Evolutionary conservation across 2,797 vertebrate genomes (phyloP).

Genomic region (Muscicapa striata): DNA sequence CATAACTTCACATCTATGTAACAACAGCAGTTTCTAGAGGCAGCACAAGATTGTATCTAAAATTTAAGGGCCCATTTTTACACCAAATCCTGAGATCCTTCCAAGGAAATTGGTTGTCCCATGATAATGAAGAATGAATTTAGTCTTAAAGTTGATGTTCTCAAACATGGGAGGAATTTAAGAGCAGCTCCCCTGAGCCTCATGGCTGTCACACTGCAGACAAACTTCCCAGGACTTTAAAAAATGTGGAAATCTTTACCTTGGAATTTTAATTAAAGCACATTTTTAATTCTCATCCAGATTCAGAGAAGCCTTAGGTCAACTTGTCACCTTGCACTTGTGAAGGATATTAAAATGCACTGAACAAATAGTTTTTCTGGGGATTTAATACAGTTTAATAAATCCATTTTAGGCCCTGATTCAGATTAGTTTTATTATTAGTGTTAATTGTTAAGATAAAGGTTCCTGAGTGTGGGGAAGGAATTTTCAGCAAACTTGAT

Average conservation of each 20-base stretch:
- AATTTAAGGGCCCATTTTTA: not conserved
- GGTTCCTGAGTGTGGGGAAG: not conserved
- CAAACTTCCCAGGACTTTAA: not conserved
- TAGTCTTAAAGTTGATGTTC: not conserved
- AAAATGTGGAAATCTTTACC: not conserved
- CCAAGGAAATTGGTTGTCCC: not conserved
- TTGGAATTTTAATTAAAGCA: slow-evolving; percentile 10
- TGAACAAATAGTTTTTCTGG: not conserved
- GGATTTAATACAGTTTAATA: slow-evolving; percentile 18
- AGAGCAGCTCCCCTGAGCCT: not conserved
- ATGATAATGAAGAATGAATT: not conserved
- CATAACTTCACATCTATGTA: not conserved
- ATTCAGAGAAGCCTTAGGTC: not conserved
- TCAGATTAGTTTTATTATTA: not conserved
- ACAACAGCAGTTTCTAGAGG: not conserved
- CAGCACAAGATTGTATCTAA: not conserved
- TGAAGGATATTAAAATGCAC: not conserved
- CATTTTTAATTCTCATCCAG: not conserved
- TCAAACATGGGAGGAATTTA: not conserved
- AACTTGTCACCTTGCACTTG: not conserved
- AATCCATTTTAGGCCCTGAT: not conserved
- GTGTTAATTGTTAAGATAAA: not conserved
- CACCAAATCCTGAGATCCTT: not conserved
- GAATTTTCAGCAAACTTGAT: not conserved
- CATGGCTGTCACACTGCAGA: not conserved